These are phyloP conservation scores for Ceratothoa steindachneri DNA, from an alignment of 2,888 invertebrate species.

Conservation along the genomic window DNA sequence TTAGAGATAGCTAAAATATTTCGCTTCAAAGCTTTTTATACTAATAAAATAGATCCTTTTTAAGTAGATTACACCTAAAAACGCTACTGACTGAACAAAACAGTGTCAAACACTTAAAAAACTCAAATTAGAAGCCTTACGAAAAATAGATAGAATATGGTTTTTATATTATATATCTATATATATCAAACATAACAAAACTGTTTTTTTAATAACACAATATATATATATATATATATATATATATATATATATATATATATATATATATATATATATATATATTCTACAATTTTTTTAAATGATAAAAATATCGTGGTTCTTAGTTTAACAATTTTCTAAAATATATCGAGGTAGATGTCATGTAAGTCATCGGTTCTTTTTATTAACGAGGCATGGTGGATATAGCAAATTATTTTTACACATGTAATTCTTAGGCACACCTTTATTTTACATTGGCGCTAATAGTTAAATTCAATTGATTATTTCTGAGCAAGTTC, in stretches of 20 bases:
- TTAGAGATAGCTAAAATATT: too few species aligned
- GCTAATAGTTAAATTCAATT: too few species aligned
- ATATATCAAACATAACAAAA: background rate
- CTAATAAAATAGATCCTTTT: too few species aligned
- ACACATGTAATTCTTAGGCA: too few species aligned
- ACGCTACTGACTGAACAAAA: background rate
- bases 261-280: background rate
- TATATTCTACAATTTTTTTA: background rate
- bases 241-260: background rate
- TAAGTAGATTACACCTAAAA: too few species aligned
- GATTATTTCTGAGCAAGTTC: too few species aligned
- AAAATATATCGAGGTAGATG: background rate
- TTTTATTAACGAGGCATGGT: too few species aligned
- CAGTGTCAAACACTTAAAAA: background rate
- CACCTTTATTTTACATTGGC: too few species aligned
- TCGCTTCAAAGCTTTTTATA: too few species aligned
- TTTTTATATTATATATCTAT: background rate
- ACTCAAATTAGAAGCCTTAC: background rate
- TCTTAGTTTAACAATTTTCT: background rate
- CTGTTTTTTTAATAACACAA: background rate
- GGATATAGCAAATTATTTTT: too few species aligned
- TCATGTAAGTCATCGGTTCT: background rate
- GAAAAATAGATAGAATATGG: background rate
- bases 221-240: background rate
- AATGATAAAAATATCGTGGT: background rate